Evolutionary conservation across 2,888 invertebrate species (phyloP).

Genomic region (Ormyrus rosae): DNA sequence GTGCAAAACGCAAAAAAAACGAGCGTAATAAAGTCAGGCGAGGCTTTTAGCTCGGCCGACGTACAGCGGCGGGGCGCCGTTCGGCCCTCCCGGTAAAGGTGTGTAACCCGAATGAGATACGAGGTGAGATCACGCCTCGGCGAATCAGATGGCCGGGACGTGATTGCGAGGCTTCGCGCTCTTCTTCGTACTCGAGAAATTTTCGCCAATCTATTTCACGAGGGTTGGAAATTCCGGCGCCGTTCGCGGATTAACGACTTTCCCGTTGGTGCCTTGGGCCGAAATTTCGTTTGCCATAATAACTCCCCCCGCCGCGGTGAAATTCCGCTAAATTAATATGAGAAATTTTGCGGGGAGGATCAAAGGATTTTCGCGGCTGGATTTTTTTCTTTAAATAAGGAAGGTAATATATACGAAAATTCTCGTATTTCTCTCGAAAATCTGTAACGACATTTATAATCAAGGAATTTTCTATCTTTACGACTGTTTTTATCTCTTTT

Average conservation of each 20-base stretch:
- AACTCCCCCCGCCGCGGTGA: too few species aligned
- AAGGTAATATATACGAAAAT: background rate
- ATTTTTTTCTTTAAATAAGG: too few species aligned
- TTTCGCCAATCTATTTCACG: slow-evolving; percentile 33
- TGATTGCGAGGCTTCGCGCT: slow-evolving; percentile 37
- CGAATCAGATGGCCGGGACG: slow-evolving; percentile 54
- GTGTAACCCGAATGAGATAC: slow-evolving; percentile 51
- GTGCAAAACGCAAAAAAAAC: background rate
- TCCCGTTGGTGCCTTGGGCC: background rate
- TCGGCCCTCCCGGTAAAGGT: background rate
- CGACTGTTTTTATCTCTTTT: slow-evolving; percentile 24
- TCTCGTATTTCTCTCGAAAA: background rate
- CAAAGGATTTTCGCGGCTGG: too few species aligned
- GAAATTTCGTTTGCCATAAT: background rate
- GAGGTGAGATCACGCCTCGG: slow-evolving; percentile 54
- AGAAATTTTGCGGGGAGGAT: background rate
- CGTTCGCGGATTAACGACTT: slow-evolving; percentile 47
- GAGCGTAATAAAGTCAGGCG: slow-evolving; percentile 6
- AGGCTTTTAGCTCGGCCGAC: slow-evolving; percentile 24
- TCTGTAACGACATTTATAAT: slow-evolving; percentile 10
- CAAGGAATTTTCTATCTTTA: slow-evolving; percentile 40
- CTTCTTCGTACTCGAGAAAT: slow-evolving; percentile 22
- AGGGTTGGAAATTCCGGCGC: slow-evolving; percentile 41
- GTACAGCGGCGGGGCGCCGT: background rate
- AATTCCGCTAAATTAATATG: background rate